Conservation (phyloP, 1,140 invertebrate species). For the Megathymus violae region DNA sequence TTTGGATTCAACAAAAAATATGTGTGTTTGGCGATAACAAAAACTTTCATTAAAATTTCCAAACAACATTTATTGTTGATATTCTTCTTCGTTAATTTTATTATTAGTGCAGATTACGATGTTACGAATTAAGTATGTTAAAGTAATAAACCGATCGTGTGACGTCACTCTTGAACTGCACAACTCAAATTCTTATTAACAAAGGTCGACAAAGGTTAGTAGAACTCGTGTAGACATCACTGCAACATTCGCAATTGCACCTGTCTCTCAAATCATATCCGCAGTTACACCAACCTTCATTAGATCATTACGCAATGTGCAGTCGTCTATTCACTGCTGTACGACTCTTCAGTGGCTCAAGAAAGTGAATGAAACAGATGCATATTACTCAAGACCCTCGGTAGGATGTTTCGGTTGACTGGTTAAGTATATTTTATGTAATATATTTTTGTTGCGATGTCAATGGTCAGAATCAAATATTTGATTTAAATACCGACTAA, state of each 20-base stretch:
- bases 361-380: slow-evolving; percentile 5
- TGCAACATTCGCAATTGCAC: neutral
- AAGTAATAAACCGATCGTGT: too few species aligned
- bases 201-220: too few species aligned
- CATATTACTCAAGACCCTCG: neutral
- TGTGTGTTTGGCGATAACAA: too few species aligned
- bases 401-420: neutral
- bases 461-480: slow-evolving; percentile 1
- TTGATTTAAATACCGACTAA: neutral
- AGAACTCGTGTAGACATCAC: neutral
- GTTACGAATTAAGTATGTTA: too few species aligned
- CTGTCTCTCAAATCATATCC: neutral
- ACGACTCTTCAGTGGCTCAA: neutral
- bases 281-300: neutral
- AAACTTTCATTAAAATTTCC: too few species aligned
- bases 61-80: too few species aligned
- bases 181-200: too few species aligned
- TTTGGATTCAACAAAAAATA: too few species aligned
- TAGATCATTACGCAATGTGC: neutral
- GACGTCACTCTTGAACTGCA: too few species aligned
- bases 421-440: slow-evolving; percentile 1
- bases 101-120: too few species aligned
- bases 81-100: too few species aligned
- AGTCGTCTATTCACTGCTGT: neutral
- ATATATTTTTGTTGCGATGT: neutral